These are phyloP conservation scores for Xenopus borealis DNA, from an alignment of 2,113 vertebrate genomes.

Conservation along the genomic window DNA sequence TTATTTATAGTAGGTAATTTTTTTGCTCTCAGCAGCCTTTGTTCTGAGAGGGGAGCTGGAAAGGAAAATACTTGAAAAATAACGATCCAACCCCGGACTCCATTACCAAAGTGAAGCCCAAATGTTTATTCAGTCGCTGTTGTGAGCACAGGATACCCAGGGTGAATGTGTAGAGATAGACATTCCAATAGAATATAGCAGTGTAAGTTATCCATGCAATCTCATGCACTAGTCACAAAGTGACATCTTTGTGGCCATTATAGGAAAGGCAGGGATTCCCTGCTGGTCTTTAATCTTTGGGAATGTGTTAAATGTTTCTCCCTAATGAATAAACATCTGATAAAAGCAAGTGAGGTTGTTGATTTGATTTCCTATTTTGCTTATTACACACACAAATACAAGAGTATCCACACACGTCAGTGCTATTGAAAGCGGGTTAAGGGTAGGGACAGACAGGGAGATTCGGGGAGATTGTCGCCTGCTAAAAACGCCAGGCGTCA, in stretches of 20 bases:
- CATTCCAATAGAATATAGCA: not conserved
- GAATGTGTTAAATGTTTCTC: constrained; percentile 11
- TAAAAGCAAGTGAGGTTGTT: not conserved
- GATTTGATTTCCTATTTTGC: too few relatives aligned
- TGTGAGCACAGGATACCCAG: not conserved
- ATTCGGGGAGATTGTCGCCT: too few relatives aligned
- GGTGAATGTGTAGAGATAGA: not conserved
- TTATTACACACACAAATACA: too few relatives aligned
- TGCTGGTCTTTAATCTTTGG: constrained; percentile 2
- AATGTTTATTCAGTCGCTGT: not conserved
- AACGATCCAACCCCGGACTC: not conserved
- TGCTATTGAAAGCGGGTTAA: too few relatives aligned
- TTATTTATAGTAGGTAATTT: too few relatives aligned
- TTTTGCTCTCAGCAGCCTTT: too few relatives aligned
- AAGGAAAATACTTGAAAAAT: not conserved
- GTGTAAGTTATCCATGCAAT: not conserved
- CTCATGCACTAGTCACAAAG: constrained; percentile 26
- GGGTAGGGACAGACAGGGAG: too few relatives aligned
- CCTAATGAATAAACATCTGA: constrained; percentile 9
- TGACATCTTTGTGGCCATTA: constrained; percentile 5
- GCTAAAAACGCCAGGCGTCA: too few relatives aligned
- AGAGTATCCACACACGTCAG: too few relatives aligned
- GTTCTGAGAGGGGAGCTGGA: not conserved
- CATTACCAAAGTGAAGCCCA: not conserved
- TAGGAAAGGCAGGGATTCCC: constrained; percentile 1